Base-by-base conservation (phyloP, 2,113 vertebrate species). In the Microtus oregoni region DNA sequence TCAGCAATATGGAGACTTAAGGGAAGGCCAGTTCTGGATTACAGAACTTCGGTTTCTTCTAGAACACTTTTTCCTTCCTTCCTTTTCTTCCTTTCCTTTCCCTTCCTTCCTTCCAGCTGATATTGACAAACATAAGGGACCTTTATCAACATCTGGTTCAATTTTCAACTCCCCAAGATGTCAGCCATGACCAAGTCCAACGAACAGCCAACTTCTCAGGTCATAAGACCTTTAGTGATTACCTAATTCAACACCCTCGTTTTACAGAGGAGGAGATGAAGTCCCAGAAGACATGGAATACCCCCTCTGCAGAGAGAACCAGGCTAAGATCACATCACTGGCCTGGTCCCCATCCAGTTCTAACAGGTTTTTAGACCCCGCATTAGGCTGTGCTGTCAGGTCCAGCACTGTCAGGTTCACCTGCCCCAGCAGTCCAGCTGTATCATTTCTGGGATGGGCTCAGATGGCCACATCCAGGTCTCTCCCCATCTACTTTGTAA, bases 61-160 rank as follows among this genome's bases (percentile, higher is more conserved):
- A 81, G 14, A 94, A 95, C 70, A 76, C 55, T 65, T n/a, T 92
- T 52, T 30, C n/a, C 55, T 82, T 85, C 52, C 47, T 44, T 63
- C 14, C 38, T 13, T 65, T 58, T 58, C 55, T 58, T 58, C 55
- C 55, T 58, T 58, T 58, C 55, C 15, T 44, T 63, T 8, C 38
- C 55, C 47, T 44, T 63, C 14, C 38, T 13, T 65, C 44, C 38
- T 44, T 63, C 14, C 32, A 78, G 41, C 7, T 52, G 63, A 90
- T 14, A 10, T 20, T 73, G n/a, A 73, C 24, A 70, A 86, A 26
- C 19, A 32, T 50, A 86, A 83, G 44, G 44, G 6, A 12, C 55
- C 70, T 94, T 68, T 83, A n/a, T 67, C 32, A 79, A 77, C 41
- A 85, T 41, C 58, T 75, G 47, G 47, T 73, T 81, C n/a, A 90